phyloP scores from a whole-genome alignment of 2,797 vertebrate species.

The Chaetophractus vellerosus region DNA sequence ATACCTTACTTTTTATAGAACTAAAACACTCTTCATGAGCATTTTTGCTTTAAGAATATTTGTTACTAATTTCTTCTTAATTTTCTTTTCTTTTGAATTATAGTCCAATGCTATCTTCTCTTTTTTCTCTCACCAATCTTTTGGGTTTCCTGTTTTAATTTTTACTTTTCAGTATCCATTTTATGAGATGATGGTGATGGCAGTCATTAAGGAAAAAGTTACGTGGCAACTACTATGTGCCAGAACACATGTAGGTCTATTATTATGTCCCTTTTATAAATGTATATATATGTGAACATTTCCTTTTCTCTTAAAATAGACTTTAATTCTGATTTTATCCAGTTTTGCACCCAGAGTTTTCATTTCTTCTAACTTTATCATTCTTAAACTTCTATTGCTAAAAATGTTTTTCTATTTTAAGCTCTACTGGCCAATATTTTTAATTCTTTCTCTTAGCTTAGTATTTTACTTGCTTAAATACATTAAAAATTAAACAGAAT shows the following conservation, averaged over 20 bases:
- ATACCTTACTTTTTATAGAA: background rate
- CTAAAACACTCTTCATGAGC: background rate
- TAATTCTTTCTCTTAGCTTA: slow-evolving; percentile 31
- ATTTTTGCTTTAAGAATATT: background rate
- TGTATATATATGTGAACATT: background rate
- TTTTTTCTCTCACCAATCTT: background rate
- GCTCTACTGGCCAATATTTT: background rate
- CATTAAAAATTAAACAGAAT: background rate
- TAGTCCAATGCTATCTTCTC: background rate
- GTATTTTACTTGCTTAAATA: slow-evolving; percentile 1
- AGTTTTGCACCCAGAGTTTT: background rate
- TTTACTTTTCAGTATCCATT: background rate
- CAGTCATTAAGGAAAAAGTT: background rate
- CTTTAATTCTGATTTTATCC: slow-evolving; percentile 15
- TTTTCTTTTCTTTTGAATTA: slow-evolving; percentile 10
- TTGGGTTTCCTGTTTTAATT: background rate
- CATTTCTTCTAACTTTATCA: background rate
- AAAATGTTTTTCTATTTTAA: slow-evolving; percentile 14
- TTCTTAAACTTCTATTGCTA: background rate
- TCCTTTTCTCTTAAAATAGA: slow-evolving; percentile 29
- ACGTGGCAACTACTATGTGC: background rate
- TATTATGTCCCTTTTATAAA: background rate
- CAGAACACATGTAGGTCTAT: background rate
- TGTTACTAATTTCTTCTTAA: slow-evolving; percentile 9
- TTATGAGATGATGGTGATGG: background rate